These are phyloP conservation scores for Aplysina aerophoba DNA, from an alignment of 37 sponge, comb jelly and placozoan genomes.

Conservation along the genomic window DNA sequence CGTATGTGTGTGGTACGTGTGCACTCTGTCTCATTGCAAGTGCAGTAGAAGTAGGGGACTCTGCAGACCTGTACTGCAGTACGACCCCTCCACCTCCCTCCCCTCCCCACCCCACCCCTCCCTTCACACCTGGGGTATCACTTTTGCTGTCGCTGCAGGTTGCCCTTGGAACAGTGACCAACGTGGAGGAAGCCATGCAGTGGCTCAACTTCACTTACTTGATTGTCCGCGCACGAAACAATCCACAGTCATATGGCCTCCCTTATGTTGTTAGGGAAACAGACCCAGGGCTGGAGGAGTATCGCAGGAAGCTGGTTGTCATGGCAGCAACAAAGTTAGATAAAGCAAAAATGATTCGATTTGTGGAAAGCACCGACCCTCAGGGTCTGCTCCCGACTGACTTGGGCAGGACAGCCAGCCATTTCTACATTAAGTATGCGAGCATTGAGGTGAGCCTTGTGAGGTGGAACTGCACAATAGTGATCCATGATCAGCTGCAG, in stretches of 20 bases:
- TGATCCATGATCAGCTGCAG: too few relatives aligned
- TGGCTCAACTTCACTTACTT: slow-evolving; percentile 97
- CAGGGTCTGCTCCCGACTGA: slow-evolving; percentile 81
- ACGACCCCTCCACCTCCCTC: too few relatives aligned
- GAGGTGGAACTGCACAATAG: too few relatives aligned
- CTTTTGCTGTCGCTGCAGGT: slow-evolving; percentile 44
- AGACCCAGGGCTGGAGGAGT: slow-evolving; percentile 77
- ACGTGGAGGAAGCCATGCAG: slow-evolving; percentile 89
- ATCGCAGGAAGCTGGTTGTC: slow-evolving; percentile 64
- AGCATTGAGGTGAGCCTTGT: slow-evolving; percentile 83
- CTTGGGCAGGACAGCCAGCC: slow-evolving; percentile 91
- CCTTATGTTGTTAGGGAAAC: slow-evolving; percentile 46
- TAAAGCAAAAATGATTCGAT: slow-evolving; percentile 92
- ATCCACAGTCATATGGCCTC: slow-evolving; percentile 92
- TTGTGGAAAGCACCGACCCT: slow-evolving; percentile 61
- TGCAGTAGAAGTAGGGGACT: too few relatives aligned
- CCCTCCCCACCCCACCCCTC: too few relatives aligned
- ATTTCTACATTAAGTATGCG: slow-evolving; percentile 94
- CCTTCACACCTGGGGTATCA: too few relatives aligned
- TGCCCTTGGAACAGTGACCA: slow-evolving; percentile 86
- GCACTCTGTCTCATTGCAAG: too few relatives aligned
- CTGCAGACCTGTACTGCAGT: too few relatives aligned
- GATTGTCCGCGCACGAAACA: slow-evolving; percentile 77
- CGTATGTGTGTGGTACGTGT: too few relatives aligned
- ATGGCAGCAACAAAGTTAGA: slow-evolving; percentile 76